A percentile compares a stretch with the other conserved stretches of the same genome.
Conservation (phyloP, 1,140 invertebrate genomes). For the Atopsyche davidsoni region DNA sequence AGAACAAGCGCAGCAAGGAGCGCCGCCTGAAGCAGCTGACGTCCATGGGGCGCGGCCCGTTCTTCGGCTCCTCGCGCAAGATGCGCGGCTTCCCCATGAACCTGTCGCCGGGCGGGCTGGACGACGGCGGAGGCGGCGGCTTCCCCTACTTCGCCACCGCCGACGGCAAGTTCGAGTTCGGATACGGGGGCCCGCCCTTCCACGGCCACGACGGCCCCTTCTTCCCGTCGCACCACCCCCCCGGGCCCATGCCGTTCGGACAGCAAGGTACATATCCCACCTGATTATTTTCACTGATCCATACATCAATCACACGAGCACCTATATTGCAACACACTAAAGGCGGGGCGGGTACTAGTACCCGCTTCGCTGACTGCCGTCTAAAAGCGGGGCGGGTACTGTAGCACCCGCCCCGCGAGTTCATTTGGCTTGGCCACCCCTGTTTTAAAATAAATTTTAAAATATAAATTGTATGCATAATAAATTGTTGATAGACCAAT, state of each 20-base stretch:
- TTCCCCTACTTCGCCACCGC: conserved; percentile 78
- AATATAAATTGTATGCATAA: no score
- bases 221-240: conserved; percentile 73
- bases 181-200: conserved; percentile 76
- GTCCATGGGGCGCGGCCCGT: conserved; percentile 84
- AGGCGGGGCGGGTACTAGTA: no score
- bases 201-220: conserved; percentile 81
- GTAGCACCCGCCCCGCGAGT: no score
- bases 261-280: conserved; percentile 61
- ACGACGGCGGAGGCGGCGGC: conserved; percentile 69
- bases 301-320: no score
- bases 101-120: conserved; percentile 75
- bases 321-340: no score
- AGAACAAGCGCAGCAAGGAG: conserved; percentile 98
- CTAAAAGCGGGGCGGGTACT: no score
- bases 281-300: no score
- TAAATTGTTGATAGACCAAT: no score
- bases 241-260: conserved; percentile 66
- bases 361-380: no score
- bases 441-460: no score
- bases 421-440: no score
- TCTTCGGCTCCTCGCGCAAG: conserved; percentile 83
- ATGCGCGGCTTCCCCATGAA: conserved; percentile 87
- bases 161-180: conserved; percentile 85
- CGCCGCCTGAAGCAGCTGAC: conserved; percentile 86